Conservation (phyloP, 1,140 invertebrate species). For the Rhyacophila brunnea region DNA sequence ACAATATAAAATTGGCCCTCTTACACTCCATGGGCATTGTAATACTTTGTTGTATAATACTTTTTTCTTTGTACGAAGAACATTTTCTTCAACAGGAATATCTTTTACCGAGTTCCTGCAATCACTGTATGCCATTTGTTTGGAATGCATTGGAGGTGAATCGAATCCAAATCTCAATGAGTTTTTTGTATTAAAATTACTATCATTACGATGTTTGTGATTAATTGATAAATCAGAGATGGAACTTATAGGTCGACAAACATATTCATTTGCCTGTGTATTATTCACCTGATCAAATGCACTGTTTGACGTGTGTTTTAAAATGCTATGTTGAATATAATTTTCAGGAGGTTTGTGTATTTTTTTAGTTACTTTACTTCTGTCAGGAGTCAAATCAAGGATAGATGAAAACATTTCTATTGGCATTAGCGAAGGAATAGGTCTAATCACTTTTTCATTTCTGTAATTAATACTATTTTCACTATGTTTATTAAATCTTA, state of each 20-base stretch:
- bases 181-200: constrained; percentile 5
- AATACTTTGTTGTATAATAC: constrained; percentile 20
- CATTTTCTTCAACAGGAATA: no score
- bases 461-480: no score
- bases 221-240: not conserved
- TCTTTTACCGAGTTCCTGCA: no score
- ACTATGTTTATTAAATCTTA: no score
- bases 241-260: not conserved
- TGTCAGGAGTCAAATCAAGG: no score
- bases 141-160: no score
- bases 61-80: not conserved
- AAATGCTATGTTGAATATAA: constrained; percentile 9
- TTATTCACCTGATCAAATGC: constrained; percentile 28
- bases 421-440: constrained; percentile 30
- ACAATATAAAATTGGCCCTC: constrained; percentile 20
- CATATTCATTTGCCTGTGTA: not conserved
- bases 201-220: not conserved
- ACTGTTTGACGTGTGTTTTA: constrained; percentile 18
- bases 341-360: constrained; percentile 1
- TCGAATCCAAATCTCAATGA: constrained; percentile 23
- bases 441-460: constrained; percentile 25
- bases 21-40: constrained; percentile 18
- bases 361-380: not conserved
- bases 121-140: no score
- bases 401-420: constrained; percentile 3